Percentiles rank a stretch among this genome's conserved stretches.
Conservation (phyloP, 2,888 invertebrate genomes). For the Smittia aterrima region DNA sequence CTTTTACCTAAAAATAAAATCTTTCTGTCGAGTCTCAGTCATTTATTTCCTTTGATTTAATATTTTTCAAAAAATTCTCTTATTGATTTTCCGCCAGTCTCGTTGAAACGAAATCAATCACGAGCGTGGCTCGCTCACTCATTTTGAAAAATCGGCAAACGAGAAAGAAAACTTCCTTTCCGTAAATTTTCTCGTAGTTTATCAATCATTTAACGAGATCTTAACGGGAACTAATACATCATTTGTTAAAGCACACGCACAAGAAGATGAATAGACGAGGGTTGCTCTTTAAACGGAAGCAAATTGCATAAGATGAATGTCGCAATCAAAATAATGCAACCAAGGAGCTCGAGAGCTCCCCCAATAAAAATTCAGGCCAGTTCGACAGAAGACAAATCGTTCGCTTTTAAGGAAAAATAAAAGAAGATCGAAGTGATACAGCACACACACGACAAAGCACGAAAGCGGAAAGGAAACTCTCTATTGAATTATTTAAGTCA, state of each 20-base stretch:
- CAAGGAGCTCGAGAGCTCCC: neutral
- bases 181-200: conserved; percentile 20
- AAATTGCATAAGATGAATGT: conserved; percentile 38
- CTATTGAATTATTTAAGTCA: conserved; percentile 35
- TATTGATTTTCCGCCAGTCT: too few species aligned
- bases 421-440: conserved; percentile 3
- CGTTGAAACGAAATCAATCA: conserved; percentile 32
- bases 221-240: conserved; percentile 32
- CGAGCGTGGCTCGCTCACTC: neutral
- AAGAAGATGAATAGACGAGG: neutral
- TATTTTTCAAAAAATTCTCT: too few species aligned
- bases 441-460: conserved; percentile 34
- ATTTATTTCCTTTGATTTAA: too few species aligned
- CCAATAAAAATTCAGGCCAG: conserved; percentile 7
- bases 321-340: conserved; percentile 35
- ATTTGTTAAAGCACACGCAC: neutral
- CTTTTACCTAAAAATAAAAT: too few species aligned
- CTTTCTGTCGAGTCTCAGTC: too few species aligned
- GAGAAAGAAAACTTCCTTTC: neutral
- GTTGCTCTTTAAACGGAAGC: neutral
- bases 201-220: conserved; percentile 37
- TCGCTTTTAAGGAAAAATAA: neutral
- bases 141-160: conserved; percentile 20
- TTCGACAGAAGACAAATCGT: conserved; percentile 3
- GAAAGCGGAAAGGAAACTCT: conserved; percentile 13